phyloP scores from a whole-genome alignment of 1,140 invertebrate genomes.

The Adoxophyes honmai region DNA sequence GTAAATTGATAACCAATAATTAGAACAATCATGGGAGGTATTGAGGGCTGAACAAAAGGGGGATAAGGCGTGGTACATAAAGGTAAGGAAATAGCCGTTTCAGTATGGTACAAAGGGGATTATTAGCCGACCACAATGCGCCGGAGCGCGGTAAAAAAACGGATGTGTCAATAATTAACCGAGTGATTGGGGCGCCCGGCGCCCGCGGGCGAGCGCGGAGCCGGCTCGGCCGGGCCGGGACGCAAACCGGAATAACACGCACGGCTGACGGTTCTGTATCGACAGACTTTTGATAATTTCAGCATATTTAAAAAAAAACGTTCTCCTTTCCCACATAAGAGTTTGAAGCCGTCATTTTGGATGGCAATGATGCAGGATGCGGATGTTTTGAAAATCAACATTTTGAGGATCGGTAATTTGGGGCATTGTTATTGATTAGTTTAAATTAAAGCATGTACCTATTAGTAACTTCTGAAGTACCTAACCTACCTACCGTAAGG shows the following conservation, averaged over 20 bases:
- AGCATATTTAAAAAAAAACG: no score
- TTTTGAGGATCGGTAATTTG: no score
- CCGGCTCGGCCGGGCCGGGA: constrained; percentile 37
- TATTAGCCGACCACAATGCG: constrained; percentile 53
- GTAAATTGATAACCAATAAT: constrained; percentile 62
- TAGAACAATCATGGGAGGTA: constrained; percentile 34
- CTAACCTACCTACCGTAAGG: no score
- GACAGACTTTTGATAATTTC: no score
- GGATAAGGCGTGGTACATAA: constrained; percentile 32
- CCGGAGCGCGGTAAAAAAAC: constrained; percentile 50
- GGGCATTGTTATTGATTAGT: no score
- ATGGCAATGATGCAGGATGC: no score
- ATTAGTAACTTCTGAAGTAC: no score
- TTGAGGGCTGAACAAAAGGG: neutral
- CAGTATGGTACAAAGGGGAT: constrained; percentile 49
- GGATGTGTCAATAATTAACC: constrained; percentile 75
- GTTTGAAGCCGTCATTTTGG: no score
- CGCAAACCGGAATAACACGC: constrained; percentile 28
- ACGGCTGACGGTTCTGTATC: neutral
- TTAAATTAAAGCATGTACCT: no score
- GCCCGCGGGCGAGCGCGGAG: constrained; percentile 63
- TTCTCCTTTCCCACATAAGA: no score
- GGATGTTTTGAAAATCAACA: no score
- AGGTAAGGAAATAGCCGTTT: constrained; percentile 67
- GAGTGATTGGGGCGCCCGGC: constrained; percentile 54